phyloP scores from a whole-genome alignment of 2,888 invertebrate species.

The Lissonota sp. region DNA sequence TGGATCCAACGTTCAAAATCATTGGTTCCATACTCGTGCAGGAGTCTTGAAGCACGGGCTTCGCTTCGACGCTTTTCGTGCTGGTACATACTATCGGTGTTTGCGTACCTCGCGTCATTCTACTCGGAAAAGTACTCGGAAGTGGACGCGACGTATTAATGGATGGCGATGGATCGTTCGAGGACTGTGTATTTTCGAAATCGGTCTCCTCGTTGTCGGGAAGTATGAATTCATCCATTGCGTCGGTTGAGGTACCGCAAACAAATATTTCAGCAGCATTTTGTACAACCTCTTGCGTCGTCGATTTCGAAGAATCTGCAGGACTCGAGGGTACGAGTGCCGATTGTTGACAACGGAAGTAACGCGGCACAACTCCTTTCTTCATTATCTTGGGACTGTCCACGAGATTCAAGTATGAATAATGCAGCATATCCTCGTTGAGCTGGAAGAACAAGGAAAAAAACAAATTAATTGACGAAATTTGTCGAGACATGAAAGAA shows the following conservation, averaged over 20 bases:
- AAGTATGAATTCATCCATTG: slow-evolving; percentile 15
- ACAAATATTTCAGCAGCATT: background rate
- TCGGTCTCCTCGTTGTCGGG: background rate
- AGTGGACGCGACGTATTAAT: background rate
- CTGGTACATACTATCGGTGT: background rate
- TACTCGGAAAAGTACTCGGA: background rate
- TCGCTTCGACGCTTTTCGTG: background rate
- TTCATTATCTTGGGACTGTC: slow-evolving; percentile 10
- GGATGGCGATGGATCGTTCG: background rate
- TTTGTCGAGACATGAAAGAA: no score
- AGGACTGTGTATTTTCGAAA: background rate
- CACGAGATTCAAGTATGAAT: slow-evolving; percentile 9
- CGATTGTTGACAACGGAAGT: slow-evolving; percentile 18
- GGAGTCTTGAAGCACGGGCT: background rate
- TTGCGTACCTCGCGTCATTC: background rate
- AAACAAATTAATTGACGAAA: background rate
- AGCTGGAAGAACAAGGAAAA: slow-evolving; percentile 10
- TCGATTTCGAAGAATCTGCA: no score
- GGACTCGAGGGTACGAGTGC: no score
- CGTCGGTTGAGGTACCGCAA: background rate
- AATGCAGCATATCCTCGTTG: slow-evolving; percentile 14
- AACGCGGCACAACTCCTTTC: slow-evolving; percentile 1
- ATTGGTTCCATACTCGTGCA: background rate
- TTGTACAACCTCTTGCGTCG: background rate
- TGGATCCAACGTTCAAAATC: background rate